Percentiles rank a stretch among this genome's conserved stretches.
phyloP scores from a whole-genome alignment of 2,888 invertebrate genomes.

The Thymelicus acteon region DNA sequence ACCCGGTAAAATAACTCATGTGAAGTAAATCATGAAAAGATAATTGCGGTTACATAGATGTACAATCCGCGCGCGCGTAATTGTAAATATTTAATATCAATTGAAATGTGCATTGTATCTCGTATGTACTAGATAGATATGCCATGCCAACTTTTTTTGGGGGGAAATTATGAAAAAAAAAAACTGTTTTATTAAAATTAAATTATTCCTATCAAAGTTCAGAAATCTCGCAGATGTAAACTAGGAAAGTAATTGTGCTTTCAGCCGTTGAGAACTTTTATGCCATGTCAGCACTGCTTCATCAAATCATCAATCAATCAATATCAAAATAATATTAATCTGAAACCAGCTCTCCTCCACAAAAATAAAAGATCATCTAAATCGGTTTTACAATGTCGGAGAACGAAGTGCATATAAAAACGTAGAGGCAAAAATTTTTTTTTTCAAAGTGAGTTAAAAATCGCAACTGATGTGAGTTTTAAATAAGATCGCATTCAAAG shows the following conservation, averaged over 20 bases:
- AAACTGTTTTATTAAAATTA: too few relatives aligned
- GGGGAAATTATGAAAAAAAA: too few relatives aligned
- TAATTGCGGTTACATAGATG: neutral
- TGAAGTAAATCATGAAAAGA: neutral
- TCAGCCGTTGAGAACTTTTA: neutral
- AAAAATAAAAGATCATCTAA: neutral
- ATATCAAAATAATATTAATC: slow-evolving; percentile 11
- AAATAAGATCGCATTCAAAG: slow-evolving; percentile 63
- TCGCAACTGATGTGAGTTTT: slow-evolving; percentile 68
- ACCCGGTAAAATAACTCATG: neutral
- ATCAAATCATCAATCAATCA: slow-evolving; percentile 12
- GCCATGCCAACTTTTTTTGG: too few relatives aligned
- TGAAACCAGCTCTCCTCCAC: neutral
- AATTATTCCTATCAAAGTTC: neutral
- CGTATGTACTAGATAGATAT: too few relatives aligned
- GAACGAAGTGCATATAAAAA: neutral
- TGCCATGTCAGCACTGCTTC: slow-evolving; percentile 5
- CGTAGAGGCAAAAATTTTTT: neutral
- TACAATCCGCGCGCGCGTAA: too few relatives aligned
- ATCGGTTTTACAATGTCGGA: neutral
- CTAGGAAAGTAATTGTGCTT: slow-evolving; percentile 28
- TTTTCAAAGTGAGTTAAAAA: slow-evolving; percentile 46
- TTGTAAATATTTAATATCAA: too few relatives aligned
- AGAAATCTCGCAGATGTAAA: slow-evolving; percentile 33
- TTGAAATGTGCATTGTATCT: too few relatives aligned